Evolutionary conservation across 2,888 invertebrate species (phyloP).

Genomic region (Nasonovia ribisnigri): DNA sequence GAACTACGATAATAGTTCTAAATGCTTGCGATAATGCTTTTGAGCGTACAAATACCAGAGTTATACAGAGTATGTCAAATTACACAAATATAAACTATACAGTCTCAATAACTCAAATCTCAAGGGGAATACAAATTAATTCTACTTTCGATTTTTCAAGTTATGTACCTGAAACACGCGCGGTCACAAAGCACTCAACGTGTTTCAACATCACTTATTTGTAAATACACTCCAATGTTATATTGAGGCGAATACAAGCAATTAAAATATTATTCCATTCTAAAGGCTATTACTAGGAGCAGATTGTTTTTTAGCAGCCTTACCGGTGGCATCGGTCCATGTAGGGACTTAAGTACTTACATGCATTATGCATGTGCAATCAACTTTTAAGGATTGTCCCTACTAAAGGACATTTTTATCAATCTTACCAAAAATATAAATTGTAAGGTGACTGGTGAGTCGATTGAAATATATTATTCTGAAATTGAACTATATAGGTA

Average conservation of each 20-base stretch:
- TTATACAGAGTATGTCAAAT: too few species aligned
- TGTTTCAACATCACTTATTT: neutral
- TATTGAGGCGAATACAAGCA: neutral
- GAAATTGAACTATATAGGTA: neutral
- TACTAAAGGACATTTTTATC: neutral
- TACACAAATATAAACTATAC: too few species aligned
- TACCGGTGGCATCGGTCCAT: neutral
- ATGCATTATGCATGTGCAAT: neutral
- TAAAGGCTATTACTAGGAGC: neutral
- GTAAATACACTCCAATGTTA: neutral
- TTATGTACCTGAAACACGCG: too few species aligned
- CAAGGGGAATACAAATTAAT: too few species aligned
- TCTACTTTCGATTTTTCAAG: too few species aligned
- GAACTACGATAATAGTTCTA: too few species aligned
- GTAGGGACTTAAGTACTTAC: neutral
- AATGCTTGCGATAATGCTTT: too few species aligned
- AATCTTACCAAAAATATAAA: neutral
- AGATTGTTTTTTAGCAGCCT: neutral
- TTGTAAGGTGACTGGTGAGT: neutral
- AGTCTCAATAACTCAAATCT: too few species aligned
- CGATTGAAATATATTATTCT: neutral
- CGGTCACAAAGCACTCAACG: too few species aligned
- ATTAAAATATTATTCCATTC: neutral
- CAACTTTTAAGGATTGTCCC: neutral
- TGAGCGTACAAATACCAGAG: too few species aligned